Percentiles rank a stretch among this genome's conserved stretches.
These are phyloP conservation scores for Conus ventricosus DNA, from an alignment of 1,140 invertebrate species.

Conservation along the genomic window DNA sequence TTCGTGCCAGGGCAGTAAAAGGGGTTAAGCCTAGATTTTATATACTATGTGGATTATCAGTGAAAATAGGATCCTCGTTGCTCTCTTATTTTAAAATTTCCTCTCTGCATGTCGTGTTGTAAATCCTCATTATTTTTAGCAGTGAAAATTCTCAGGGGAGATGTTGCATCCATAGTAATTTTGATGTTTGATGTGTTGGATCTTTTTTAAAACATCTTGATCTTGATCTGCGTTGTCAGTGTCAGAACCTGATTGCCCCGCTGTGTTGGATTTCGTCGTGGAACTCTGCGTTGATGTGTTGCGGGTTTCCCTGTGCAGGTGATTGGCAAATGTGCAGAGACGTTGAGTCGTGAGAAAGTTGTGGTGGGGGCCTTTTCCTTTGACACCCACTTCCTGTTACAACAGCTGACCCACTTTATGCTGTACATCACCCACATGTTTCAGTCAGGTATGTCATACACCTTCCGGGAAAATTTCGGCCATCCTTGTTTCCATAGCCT, in stretches of 20 bases:
- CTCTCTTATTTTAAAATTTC: too few species aligned
- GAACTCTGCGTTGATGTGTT: not conserved
- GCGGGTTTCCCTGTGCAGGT: conserved; percentile 82
- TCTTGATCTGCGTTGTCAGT: not conserved
- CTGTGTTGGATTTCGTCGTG: too few species aligned
- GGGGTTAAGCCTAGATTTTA: too few species aligned
- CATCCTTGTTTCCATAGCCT: not conserved
- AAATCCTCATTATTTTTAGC: too few species aligned
- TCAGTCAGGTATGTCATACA: conserved; percentile 79
- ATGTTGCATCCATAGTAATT: not conserved
- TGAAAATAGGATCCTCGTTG: too few species aligned
- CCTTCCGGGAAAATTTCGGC: not conserved
- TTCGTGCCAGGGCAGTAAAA: too few species aligned
- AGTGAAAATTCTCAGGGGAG: too few species aligned
- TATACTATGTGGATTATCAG: too few species aligned
- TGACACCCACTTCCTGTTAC: conserved; percentile 68
- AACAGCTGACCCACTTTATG: conserved; percentile 77
- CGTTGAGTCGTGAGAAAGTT: conserved; percentile 48
- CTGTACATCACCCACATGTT: conserved; percentile 83
- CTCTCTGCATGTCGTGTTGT: too few species aligned
- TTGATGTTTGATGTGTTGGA: not conserved
- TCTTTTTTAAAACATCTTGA: not conserved
- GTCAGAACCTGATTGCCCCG: not conserved
- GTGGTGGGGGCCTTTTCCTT: not conserved
- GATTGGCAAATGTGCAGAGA: conserved; percentile 71